Evolutionary conservation across 2,888 invertebrate species (phyloP).

Genomic region (Sinopyrophorus schimmeli): DNA sequence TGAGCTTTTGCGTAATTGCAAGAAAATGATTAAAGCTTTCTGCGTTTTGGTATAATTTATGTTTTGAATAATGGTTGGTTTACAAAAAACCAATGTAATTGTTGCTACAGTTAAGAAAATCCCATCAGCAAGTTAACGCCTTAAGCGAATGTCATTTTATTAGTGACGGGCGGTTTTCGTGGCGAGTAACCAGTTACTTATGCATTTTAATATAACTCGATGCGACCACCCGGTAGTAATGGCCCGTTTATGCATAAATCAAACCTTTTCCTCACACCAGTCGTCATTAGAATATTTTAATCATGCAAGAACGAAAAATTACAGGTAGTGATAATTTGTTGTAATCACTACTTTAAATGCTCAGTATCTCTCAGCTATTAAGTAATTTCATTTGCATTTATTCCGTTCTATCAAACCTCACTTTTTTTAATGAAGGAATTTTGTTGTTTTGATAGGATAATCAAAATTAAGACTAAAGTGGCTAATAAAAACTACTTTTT

Average conservation of each 20-base stretch:
- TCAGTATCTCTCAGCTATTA: not conserved
- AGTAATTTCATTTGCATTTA: not conserved
- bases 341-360: not conserved
- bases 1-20: no score
- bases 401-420: not conserved
- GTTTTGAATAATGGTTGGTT: no score
- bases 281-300: constrained; percentile 48
- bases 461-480: no score
- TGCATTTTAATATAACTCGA: constrained; percentile 55
- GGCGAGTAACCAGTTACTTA: constrained; percentile 56
- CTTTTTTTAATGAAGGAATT: not conserved
- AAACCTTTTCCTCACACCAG: constrained; percentile 53
- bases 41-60: no score
- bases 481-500: no score
- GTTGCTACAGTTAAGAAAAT: constrained; percentile 18
- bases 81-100: no score
- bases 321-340: constrained; percentile 15
- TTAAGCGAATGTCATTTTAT: constrained; percentile 54
- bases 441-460: not conserved
- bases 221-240: constrained; percentile 56
- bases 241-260: constrained; percentile 54
- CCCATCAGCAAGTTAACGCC: constrained; percentile 36
- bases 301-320: constrained; percentile 26
- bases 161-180: constrained; percentile 53
- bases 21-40: no score